Evolutionary conservation across 2,113 vertebrate species (phyloP).

Genomic region (Percopsis transmontana): DNA sequence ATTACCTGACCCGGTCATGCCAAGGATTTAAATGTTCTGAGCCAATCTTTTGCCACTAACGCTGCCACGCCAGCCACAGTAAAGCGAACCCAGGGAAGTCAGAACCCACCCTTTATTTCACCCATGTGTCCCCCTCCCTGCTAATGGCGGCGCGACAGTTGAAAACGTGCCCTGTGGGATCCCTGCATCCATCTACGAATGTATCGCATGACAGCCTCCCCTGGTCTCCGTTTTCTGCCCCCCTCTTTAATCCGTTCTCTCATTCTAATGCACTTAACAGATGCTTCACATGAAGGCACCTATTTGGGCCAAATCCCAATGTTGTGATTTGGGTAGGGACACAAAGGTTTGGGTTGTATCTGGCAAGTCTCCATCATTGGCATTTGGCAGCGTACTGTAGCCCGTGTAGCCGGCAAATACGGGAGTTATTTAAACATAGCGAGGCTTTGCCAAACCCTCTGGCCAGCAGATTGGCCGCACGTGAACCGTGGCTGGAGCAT

Average conservation of each 20-base stretch:
- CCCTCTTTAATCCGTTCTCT: conserved; percentile 34
- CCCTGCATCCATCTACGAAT: conserved; percentile 42
- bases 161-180: conserved; percentile 57
- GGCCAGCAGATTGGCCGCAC: not conserved
- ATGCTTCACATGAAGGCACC: conserved; percentile 54
- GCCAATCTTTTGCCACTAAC: not conserved
- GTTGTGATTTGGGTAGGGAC: conserved; percentile 48
- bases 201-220: conserved; percentile 66
- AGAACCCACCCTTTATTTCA: not conserved
- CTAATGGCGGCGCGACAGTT: conserved; percentile 32
- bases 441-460: conserved; percentile 19
- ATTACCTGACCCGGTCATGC: not conserved
- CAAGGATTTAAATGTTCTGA: not conserved
- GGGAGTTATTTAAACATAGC: conserved; percentile 1
- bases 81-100: conserved; percentile 9
- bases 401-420: not conserved
- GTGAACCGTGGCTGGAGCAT: no score
- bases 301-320: conserved; percentile 45
- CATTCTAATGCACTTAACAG: conserved; percentile 70
- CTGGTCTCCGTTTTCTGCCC: conserved; percentile 55
- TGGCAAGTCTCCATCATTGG: conserved; percentile 18
- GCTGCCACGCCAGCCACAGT: conserved; percentile 14
- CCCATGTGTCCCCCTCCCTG: conserved; percentile 13
- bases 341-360: not conserved
- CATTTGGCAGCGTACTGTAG: not conserved